Conservation (phyloP, 2,113 vertebrate species). For the Campylomormyrus tamandua region DNA sequence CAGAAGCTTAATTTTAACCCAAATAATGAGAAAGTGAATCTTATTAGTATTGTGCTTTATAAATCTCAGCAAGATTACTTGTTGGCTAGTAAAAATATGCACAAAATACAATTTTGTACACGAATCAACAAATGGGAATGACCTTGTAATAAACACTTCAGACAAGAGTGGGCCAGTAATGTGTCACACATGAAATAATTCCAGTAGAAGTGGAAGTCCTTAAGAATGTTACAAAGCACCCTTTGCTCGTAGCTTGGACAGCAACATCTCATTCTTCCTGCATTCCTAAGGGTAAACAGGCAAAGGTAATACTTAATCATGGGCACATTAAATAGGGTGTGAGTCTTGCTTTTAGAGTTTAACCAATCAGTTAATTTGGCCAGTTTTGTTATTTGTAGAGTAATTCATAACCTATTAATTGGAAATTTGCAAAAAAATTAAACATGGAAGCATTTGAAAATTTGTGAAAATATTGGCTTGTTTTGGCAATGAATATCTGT, state of each 20-base stretch:
- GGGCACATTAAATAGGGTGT: not conserved
- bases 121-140: not conserved
- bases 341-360: not conserved
- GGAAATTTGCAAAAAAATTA: not conserved
- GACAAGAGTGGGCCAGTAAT: not conserved
- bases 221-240: conserved; percentile 48
- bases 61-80: not conserved
- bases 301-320: not conserved
- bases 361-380: not conserved
- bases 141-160: not conserved
- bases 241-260: conserved; percentile 77
- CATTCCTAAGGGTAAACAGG: conserved; percentile 68
- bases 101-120: not conserved
- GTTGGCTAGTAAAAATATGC: not conserved
- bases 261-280: conserved; percentile 85
- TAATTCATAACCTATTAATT: not conserved
- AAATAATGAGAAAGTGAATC: not conserved
- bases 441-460: not conserved
- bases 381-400: not conserved
- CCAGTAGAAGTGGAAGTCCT: not conserved
- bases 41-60: not conserved
- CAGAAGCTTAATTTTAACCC: not conserved
- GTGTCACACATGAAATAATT: not conserved
- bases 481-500: not conserved
- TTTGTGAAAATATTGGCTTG: not conserved